Base-by-base conservation (phyloP, 1,140 invertebrate species). In the Habropoda laboriosa region DNA sequence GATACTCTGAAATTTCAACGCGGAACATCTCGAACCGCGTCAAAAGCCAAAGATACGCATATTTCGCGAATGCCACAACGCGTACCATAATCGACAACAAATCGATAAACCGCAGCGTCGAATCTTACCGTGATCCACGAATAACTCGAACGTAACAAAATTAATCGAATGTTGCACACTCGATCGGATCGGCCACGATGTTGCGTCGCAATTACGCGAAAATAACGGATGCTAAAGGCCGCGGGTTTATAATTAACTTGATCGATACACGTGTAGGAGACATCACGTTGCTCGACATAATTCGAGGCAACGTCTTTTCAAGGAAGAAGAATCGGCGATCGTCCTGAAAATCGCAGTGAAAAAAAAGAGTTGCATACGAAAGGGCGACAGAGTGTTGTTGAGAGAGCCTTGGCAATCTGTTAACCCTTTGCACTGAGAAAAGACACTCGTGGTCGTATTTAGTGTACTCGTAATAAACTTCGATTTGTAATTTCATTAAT, bases 251-350 rank as follows among this genome's bases (percentile, higher is more conserved):
- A 71, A 71, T 71, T 71, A 70, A 70, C 67, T 16, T 21, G 68
- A 71, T 71, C 68, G 68, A 71, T 71, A 58, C 53, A 57, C 38
- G 68, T 45, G 68, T 58, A 38, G n/a, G n/a, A n/a, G 68, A 71
- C 38, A 55, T 71, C 38, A 18, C 49, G 67, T 53, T 70, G 66
- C 27, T 40, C 66, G 66, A 66, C 18, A 27, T n/a, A n/a, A n/a
- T 32, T 47, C 40, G 40, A 66, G 27, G 30, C 35, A 12, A n/a
- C n/a, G 53, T 18, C n/a, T n/a, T 61, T 38, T 8, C 24, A 57
- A 57, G 60, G 13, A 38, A 63, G 18, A n/a, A 8, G 35, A 32
- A 30, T 7, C 13, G 60, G 24, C 21, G 6, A 42, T n/a, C 24
- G 0, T 12, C 18, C 40, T 10, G 18, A 18, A 47, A 47, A 64